Base-by-base conservation (phyloP, 2,113 vertebrate genomes). In the Riparia riparia region DNA sequence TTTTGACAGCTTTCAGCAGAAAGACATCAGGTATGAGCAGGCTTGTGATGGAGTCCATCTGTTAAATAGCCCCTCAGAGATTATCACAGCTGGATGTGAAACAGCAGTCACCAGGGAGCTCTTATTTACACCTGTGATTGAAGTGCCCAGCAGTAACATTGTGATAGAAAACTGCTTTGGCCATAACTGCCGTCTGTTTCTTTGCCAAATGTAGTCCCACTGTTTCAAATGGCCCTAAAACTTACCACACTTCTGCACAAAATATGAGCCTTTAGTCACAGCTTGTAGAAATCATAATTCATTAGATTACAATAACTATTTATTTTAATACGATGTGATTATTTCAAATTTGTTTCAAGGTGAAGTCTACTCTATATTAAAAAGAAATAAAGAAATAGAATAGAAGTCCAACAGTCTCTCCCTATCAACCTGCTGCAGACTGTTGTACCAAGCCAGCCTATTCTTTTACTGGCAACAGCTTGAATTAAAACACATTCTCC, bases 401-500 rank as follows among this genome's bases (percentile, higher is more conserved):
- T 63, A 84, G 86, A 86, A 60, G 14, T 50, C 44, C 29, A 82
- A 47, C 71, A 92, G 54, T 37, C 53, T 95, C 53, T 86, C 60
- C 58, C 91, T 95, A 88, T 95, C 80, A 97, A 80, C 47, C 34
- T 77, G 22, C 71, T 37, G 78, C 96, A 94, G 49, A 86, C 94
- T 81, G 89, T 51, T 94, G 50, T 73, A 87, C 42, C 51, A 57
- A 53, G 47, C 15, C 42, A 96, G 61, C 28, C 82, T 54, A 88
- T 96, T 95, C 53, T 96, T 91, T 92, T 66, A 85, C 17, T 92
- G 50, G 51, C 2, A 13, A 91, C 45, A 82, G 53, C 32, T 47
- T 45, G 4, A 91, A 97, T 96, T 96, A 97, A 97, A 98, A 93
- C 77, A 93, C 6, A 6, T 88, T 97, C 87, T 96, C 81, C 95